A percentile compares a stretch with the other conserved stretches of the same genome.
phyloP scores from a whole-genome alignment of 2,888 invertebrate genomes.

The Malthinus flaveolus region DNA sequence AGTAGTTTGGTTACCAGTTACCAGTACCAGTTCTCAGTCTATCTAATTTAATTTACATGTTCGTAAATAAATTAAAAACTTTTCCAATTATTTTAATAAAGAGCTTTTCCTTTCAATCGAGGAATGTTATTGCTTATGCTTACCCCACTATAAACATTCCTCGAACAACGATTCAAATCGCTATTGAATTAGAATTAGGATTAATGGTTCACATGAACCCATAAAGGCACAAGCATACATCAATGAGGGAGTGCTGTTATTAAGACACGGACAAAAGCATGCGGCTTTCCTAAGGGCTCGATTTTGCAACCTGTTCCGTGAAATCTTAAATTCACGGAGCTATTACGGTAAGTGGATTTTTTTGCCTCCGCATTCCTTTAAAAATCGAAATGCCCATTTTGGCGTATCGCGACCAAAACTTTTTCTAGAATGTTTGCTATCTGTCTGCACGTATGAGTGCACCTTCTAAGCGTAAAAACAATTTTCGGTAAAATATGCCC shows the following conservation, averaged over 20 bases:
- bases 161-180: not conserved
- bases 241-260: conserved; percentile 5
- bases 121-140: not conserved
- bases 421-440: too few species aligned
- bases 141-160: conserved; percentile 8
- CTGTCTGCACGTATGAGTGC: too few species aligned
- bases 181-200: not conserved
- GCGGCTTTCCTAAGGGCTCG: conserved; percentile 8
- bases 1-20: conserved; percentile 32
- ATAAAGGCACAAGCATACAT: conserved; percentile 7
- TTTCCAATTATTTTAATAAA: not conserved
- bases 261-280: conserved; percentile 9
- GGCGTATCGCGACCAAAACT: too few species aligned
- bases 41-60: not conserved
- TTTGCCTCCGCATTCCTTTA: not conserved
- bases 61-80: not conserved
- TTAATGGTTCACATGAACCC: conserved; percentile 7
- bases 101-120: not conserved
- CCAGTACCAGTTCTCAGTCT: too few species aligned
- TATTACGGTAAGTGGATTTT: conserved; percentile 9
- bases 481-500: too few species aligned
- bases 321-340: conserved; percentile 8
- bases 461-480: too few species aligned
- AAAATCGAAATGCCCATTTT: too few species aligned
- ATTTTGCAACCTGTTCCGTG: conserved; percentile 13